A percentile compares a stretch with the other conserved stretches of the same genome.
phyloP scores from a whole-genome alignment of 2,113 vertebrate genomes.

The Rafetus swinhoei region DNA sequence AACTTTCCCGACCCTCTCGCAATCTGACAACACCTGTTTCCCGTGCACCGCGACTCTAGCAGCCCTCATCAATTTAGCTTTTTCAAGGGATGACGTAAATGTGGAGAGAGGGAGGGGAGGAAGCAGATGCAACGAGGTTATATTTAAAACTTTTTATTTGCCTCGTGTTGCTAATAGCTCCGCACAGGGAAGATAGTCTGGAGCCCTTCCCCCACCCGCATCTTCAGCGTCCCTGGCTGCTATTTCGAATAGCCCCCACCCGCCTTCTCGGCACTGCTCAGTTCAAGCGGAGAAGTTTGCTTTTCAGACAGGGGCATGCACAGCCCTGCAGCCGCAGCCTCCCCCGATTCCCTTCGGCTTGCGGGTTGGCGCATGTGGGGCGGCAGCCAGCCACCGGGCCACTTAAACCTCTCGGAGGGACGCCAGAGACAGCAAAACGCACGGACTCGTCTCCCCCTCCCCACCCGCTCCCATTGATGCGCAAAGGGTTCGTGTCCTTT shows the following conservation, averaged over 20 bases:
- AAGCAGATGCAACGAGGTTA: conserved; percentile 68
- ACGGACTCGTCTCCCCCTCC: neutral
- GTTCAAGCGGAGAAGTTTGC: neutral
- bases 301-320: neutral
- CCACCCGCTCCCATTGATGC: neutral
- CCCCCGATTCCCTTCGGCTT: too few relatives aligned
- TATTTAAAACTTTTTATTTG: conserved; percentile 68
- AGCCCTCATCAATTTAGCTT: conserved; percentile 66
- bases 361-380: neutral
- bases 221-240: neutral
- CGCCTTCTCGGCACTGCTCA: neutral
- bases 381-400: neutral
- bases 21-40: conserved; percentile 70
- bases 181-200: neutral
- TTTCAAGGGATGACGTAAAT: conserved; percentile 68
- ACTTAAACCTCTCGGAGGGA: neutral
- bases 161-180: conserved; percentile 15
- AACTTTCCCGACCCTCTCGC: conserved; percentile 62
- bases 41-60: conserved; percentile 61
- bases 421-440: neutral
- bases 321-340: too few relatives aligned
- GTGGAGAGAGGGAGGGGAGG: conserved; percentile 49
- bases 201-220: neutral
- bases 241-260: neutral
- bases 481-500: neutral